phyloP scores from a whole-genome alignment of 2,113 vertebrate genomes.

The Phylloscopus trochilus region DNA sequence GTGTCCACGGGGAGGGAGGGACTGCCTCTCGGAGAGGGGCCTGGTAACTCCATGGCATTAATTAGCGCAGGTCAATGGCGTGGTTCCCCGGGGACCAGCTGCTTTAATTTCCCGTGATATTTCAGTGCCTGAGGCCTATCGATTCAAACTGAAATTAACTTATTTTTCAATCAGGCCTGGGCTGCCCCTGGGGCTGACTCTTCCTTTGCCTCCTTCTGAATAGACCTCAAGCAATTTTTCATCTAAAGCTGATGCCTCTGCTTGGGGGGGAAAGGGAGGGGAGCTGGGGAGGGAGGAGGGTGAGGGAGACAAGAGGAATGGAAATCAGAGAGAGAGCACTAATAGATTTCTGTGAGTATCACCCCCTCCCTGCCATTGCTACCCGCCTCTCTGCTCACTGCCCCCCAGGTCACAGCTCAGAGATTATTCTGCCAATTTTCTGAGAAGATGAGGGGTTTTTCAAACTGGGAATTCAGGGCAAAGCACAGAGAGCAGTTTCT shows the following conservation, averaged over 20 bases:
- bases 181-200: slow-evolving; percentile 92
- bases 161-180: slow-evolving; percentile 99
- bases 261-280: slow-evolving; percentile 34
- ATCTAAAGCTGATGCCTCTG: slow-evolving; percentile 77
- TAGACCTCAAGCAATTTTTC: slow-evolving; percentile 90
- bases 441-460: slow-evolving; percentile 37
- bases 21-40: slow-evolving; percentile 49
- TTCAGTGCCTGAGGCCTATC: slow-evolving; percentile 99
- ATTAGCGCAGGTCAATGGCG: slow-evolving; percentile 98
- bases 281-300: slow-evolving; percentile 12
- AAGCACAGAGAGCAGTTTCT: neutral
- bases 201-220: slow-evolving; percentile 86
- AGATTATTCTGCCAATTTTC: slow-evolving; percentile 54
- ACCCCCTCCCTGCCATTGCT: neutral
- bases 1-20: slow-evolving; percentile 66
- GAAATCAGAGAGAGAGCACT: slow-evolving; percentile 49
- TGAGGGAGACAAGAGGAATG: slow-evolving; percentile 56
- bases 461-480: slow-evolving; percentile 45
- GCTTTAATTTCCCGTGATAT: slow-evolving; percentile 99
- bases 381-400: neutral
- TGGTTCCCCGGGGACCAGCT: slow-evolving; percentile 88
- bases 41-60: slow-evolving; percentile 92
- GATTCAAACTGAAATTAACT: slow-evolving; percentile 99
- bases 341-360: slow-evolving; percentile 52
- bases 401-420: slow-evolving; percentile 27